Conservation (phyloP, 2,888 invertebrate genomes). For the Polymixis lichenea region DNA sequence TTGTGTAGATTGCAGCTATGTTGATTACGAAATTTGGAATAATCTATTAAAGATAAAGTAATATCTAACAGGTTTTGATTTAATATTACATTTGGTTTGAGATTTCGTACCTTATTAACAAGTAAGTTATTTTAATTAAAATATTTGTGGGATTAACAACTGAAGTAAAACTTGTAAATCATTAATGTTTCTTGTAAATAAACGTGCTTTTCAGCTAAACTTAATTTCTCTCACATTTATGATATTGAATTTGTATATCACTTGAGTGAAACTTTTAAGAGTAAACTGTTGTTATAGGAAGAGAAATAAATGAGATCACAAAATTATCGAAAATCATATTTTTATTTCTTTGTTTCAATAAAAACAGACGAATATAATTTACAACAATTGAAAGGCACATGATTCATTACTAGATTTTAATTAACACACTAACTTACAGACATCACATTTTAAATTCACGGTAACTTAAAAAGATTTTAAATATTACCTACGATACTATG, state of each 20-base stretch:
- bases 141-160: not conserved
- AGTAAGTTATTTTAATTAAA: not conserved
- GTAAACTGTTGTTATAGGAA: not conserved
- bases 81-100: slow-evolving; percentile 6
- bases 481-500: slow-evolving; percentile 44
- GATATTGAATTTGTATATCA: not conserved
- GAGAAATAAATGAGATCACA: slow-evolving; percentile 29
- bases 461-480: slow-evolving; percentile 77
- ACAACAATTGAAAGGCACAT: slow-evolving; percentile 70
- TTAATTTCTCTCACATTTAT: not conserved
- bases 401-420: slow-evolving; percentile 38
- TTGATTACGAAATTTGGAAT: slow-evolving; percentile 36
- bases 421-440: slow-evolving; percentile 66
- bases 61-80: not conserved
- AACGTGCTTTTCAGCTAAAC: not conserved
- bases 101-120: not conserved
- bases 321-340: slow-evolving; percentile 38
- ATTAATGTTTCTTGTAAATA: not conserved
- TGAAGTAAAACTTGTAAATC: not conserved
- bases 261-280: not conserved
- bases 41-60: slow-evolving; percentile 15
- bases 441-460: slow-evolving; percentile 75
- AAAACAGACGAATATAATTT: slow-evolving; percentile 43
- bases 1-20: slow-evolving; percentile 21
- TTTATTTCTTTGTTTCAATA: slow-evolving; percentile 58